These are phyloP conservation scores for Graptemys geographica DNA, from an alignment of 2,797 vertebrate genomes.

Conservation along the genomic window DNA sequence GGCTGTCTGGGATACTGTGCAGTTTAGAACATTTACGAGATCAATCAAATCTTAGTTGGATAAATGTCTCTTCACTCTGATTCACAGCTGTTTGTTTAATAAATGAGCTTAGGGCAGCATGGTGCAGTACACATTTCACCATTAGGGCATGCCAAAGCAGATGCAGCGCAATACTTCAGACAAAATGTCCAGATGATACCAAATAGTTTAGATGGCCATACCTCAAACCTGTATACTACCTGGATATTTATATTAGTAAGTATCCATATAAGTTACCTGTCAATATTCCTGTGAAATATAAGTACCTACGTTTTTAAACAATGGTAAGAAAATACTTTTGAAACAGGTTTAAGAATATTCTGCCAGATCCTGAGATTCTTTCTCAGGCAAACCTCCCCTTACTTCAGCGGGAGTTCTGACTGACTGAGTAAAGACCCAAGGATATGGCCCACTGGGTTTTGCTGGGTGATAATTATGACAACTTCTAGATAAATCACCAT, in stretches of 20 bases:
- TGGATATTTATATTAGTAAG: background rate
- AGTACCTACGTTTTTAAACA: background rate
- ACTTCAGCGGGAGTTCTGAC: background rate
- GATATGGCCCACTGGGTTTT: background rate
- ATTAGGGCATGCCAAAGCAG: background rate
- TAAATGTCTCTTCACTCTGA: background rate
- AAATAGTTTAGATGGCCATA: background rate
- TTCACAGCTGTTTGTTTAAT: too few relatives aligned
- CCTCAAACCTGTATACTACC: background rate
- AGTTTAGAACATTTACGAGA: background rate
- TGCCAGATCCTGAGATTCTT: fast-evolving
- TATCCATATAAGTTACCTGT: background rate
- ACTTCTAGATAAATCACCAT: background rate
- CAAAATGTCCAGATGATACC: background rate
- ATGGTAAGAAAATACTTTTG: background rate
- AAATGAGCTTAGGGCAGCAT: background rate
- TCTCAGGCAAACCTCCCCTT: background rate
- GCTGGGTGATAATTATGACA: background rate
- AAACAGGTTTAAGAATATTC: background rate
- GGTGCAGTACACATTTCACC: background rate
- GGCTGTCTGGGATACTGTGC: background rate
- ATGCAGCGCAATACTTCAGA: background rate
- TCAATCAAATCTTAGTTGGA: background rate
- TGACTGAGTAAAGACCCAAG: background rate
- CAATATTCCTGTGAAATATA: fast-evolving